Base-by-base conservation (phyloP, 2,888 invertebrate species). In the Drosophila flavopinicola region DNA sequence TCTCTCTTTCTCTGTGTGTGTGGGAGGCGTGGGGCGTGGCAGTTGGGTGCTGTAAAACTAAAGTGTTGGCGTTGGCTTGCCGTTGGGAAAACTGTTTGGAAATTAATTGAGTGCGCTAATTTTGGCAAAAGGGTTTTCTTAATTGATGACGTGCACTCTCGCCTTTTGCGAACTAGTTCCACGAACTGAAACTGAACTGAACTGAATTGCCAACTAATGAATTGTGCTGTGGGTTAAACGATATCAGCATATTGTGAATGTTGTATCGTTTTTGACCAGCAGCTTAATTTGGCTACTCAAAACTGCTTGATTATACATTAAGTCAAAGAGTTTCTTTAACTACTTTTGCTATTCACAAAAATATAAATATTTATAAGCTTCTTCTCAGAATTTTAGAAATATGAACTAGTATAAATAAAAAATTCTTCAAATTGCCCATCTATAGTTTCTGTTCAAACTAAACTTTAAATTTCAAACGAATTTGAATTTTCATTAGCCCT, bases 21-120 rank as follows among this genome's bases (percentile, higher is more conserved):
- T 37, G 44, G 20, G 38, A n/a, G 27, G 47, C 27, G 13, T 51
- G 49, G 27, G 54, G 20, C n/a, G n/a, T n/a, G n/a, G 65, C 42
- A 42, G 1, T 2, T 54, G 53, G 56, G 42, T 49, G 56, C 52
- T 66, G 49, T 39, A 53, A 20, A 44, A 53, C 41, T 61, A 54
- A 66, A 57, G 64, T 72, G 71, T 75, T 70, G 56, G 52, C 56
- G 27, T 42, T 51, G 48, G 48, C 45, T 56, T 42, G 27, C 35
- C 33, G 49, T 15, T 56, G 49, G 35, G 39, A 51, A 76, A 65
- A 70, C 66, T 59, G 83, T 85, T 82, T 85, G 63, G 56, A 75
- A 83, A 83, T 83, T 83, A 83, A 83, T 83, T 83, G 86, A 86
- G 78, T 86, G 80, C 80, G 72, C 83, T 86, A 86, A 83, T 83